Base-by-base conservation (phyloP, 2,797 vertebrate species). In the Chaenodraco wilsoni region DNA sequence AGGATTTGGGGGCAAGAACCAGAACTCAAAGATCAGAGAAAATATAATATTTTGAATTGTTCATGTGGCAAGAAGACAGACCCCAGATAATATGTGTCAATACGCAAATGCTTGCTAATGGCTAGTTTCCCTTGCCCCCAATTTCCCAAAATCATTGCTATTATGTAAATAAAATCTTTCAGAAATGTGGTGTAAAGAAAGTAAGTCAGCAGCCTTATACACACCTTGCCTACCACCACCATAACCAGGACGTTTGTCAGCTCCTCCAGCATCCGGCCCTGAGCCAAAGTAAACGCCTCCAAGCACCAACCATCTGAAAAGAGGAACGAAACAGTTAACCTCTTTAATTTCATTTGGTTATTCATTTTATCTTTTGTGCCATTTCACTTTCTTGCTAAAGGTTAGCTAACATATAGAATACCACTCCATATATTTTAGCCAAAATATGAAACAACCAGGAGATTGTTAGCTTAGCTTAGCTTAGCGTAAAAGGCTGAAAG, bases 281-380 rank as follows among this genome's bases (percentile, higher is more conserved):
- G 96, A 27, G 96, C 94, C 0, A 96, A 88, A 62, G 88, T 89
- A 80, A 98, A 98, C 14, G 95, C 96, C 90, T 98, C 96, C 17
- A 99, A 88, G 69, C 96, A 98, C 97, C 97, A 98, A 2, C 96
- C 96, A 1, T 98, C 97, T 93, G 13, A 4, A 68, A 33, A 76
- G 40, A 78, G 9, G 16, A 5, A 65, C 0, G 1, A 46, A 6
- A 1, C 1, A 3, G 14, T 79, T 46, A 3, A 43, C 5, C 16
- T 45, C 7, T 48, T 12, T 3, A 31, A 5, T 12, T 50, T 72
- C 16, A 59, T n/a, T 63, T 45, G 2, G 3, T 49, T n/a, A n/a
- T 27, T 62, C 0, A 45, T 44, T 56, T 33, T 67, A 17, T 56
- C 17, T 67, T 10, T 60, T 46, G 43, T 0, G 3, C 9, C 31